Conservation (phyloP, 2,797 vertebrate species). For the Monodelphis domestica region DNA sequence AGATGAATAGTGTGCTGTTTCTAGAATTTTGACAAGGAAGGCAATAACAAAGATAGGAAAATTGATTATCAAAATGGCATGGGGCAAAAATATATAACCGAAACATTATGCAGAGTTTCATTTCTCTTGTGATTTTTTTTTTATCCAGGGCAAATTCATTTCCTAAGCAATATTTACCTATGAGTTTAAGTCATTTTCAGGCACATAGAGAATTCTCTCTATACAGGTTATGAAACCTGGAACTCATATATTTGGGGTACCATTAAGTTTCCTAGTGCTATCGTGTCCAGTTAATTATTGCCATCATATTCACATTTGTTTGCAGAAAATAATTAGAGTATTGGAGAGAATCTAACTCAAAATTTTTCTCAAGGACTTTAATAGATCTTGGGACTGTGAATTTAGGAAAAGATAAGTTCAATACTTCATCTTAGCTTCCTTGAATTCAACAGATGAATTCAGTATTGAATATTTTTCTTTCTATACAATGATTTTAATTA, state of each 20-base stretch:
- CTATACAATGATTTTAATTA: background rate
- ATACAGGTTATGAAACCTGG: background rate
- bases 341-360: background rate
- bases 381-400: background rate
- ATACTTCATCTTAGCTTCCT: background rate
- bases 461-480: background rate
- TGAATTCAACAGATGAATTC: background rate
- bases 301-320: background rate
- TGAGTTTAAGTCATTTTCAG: background rate
- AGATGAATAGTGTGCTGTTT: background rate
- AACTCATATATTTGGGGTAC: background rate
- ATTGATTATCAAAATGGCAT: background rate
- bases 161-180: background rate
- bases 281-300: background rate
- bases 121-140: background rate
- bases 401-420: background rate
- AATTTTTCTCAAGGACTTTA: background rate
- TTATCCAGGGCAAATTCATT: background rate
- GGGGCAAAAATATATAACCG: background rate
- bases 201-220: background rate
- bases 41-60: background rate
- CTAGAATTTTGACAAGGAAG: background rate
- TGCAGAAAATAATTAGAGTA: background rate
- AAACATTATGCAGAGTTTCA: background rate
- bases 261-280: background rate